Evolutionary conservation across 2,797 vertebrate genomes (phyloP).

Genomic region (Allochrocebus solatus): DNA sequence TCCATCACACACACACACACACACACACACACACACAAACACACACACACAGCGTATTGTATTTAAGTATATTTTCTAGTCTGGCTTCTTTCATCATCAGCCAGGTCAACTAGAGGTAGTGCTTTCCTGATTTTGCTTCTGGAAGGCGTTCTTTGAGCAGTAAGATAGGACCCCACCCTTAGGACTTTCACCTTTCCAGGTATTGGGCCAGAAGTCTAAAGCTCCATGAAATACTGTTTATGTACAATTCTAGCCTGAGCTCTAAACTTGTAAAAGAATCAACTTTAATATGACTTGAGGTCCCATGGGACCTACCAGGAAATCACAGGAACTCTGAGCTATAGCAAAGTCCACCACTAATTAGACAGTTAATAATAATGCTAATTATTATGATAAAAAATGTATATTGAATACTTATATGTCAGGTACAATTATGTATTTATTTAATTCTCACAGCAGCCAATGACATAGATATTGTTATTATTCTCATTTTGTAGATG

Average conservation of each 20-base stretch:
- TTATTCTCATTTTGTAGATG: conserved; percentile 4
- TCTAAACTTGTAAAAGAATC: conserved; percentile 32
- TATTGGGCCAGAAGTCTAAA: neutral
- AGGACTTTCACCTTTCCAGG: neutral
- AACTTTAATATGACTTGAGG: conserved; percentile 8
- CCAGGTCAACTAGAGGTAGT: neutral
- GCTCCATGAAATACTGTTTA: neutral
- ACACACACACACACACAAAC: no score
- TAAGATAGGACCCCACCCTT: neutral
- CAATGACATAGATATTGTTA: neutral
- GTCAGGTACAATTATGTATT: neutral
- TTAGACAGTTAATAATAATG: neutral
- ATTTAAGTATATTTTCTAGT: conserved; percentile 16
- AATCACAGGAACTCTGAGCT: conserved; percentile 11
- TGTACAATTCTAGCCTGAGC: neutral
- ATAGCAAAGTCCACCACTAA: neutral
- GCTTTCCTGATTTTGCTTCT: conserved; percentile 48
- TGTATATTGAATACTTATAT: neutral
- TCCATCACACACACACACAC: no score
- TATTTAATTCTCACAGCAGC: neutral
- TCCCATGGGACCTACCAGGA: neutral
- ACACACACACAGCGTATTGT: neutral
- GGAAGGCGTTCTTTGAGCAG: neutral
- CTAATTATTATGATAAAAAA: conserved; percentile 36
- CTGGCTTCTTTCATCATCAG: neutral